These are phyloP conservation scores for Pterocles orientalis DNA, from an alignment of 2,113 vertebrate species.

Conservation along the genomic window DNA sequence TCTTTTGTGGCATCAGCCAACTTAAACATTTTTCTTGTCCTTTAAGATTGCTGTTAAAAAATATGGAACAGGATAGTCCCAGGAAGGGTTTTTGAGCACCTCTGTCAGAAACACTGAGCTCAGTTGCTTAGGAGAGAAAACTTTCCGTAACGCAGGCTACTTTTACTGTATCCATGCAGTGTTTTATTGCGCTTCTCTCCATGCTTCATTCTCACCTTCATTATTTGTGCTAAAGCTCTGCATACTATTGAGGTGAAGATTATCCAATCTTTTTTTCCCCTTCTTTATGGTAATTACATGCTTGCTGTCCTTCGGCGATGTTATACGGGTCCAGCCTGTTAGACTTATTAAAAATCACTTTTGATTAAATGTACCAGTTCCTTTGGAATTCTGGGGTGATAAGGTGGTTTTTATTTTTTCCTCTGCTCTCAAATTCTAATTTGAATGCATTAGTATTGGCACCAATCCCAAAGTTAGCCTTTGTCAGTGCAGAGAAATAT, in stretches of 20 bases:
- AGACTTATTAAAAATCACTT: neutral
- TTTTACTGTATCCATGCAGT: neutral
- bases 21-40: neutral
- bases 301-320: neutral
- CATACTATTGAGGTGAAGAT: neutral
- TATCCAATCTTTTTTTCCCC: neutral
- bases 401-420: accelerated
- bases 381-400: neutral
- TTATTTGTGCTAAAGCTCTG: neutral
- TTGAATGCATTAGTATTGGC: neutral
- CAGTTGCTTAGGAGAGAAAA: neutral
- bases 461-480: neutral
- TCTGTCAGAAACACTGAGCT: neutral
- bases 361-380: neutral
- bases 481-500: neutral
- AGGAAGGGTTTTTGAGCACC: neutral
- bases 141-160: neutral
- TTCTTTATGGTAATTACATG: neutral
- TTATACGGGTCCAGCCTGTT: neutral
- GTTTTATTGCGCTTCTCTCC: neutral
- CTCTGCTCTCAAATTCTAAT: neutral
- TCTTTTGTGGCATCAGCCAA: neutral
- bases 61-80: neutral
- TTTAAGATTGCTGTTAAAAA: neutral
- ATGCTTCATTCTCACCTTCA: neutral